These are phyloP conservation scores for Blera fallax DNA, from an alignment of 2,888 invertebrate species.

Conservation along the genomic window DNA sequence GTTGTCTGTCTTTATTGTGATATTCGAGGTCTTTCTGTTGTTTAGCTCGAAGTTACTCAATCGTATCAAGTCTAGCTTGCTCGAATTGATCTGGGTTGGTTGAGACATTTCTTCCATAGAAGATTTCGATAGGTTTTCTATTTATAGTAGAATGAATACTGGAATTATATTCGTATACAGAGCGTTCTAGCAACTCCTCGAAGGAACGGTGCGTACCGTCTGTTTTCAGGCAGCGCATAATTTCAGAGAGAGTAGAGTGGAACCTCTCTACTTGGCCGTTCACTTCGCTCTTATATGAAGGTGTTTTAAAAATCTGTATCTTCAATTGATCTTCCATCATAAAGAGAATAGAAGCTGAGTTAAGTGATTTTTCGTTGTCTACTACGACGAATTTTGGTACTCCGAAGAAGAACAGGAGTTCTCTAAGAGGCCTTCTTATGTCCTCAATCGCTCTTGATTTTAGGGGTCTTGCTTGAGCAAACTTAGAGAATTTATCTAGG, in stretches of 20 bases:
- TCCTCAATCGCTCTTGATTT: conserved; percentile 1
- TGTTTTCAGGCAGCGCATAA: conserved; percentile 25
- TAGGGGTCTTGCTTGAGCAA: not conserved
- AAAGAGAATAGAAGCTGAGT: conserved; percentile 21
- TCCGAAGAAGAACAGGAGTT: conserved; percentile 20
- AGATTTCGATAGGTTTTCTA: not conserved
- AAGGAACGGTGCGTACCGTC: not conserved
- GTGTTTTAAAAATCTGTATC: not conserved
- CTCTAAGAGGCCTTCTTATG: not conserved
- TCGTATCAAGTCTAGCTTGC: conserved; percentile 2
- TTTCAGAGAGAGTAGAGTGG: conserved; percentile 18
- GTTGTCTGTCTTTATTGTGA: not conserved
- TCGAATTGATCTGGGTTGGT: conserved; percentile 1
- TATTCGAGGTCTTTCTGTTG: not conserved
- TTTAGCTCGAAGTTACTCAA: not conserved
- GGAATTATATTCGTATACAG: conserved; percentile 37
- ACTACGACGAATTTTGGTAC: too few relatives aligned
- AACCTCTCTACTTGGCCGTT: conserved; percentile 16
- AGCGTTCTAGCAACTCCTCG: not conserved
- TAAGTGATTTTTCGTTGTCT: conserved; percentile 17
- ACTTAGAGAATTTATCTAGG: conserved; percentile 30
- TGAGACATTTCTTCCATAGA: conserved; percentile 4
- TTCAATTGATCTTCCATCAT: conserved; percentile 1
- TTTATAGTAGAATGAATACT: not conserved
- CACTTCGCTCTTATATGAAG: too few relatives aligned